These are phyloP conservation scores for Troilus luridus DNA, from an alignment of 2,888 invertebrate genomes.

Conservation along the genomic window DNA sequence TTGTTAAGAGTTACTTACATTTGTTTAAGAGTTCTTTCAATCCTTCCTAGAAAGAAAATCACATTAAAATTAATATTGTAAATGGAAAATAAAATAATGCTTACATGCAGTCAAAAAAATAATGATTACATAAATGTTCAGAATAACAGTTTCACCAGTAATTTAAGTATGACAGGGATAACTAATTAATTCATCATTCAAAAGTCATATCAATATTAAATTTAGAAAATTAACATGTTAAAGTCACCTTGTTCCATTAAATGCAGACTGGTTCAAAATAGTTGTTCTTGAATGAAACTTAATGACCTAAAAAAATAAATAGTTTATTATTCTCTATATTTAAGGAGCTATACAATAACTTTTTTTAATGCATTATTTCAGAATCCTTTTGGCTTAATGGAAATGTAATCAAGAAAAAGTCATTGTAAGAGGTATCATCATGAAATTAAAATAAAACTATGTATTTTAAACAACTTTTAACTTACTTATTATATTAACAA, in stretches of 20 bases:
- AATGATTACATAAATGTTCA: background rate
- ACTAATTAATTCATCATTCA: slow-evolving; percentile 48
- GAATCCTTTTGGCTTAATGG: slow-evolving; percentile 19
- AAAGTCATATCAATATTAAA: background rate
- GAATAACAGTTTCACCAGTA: background rate
- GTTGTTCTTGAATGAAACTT: background rate
- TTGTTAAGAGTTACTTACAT: too few relatives aligned
- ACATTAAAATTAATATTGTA: background rate
- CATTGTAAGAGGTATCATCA: background rate
- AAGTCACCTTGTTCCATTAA: background rate
- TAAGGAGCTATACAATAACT: background rate
- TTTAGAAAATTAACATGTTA: background rate
- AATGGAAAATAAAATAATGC: background rate
- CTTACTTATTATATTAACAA: background rate
- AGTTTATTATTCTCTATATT: background rate
- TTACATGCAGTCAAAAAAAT: background rate
- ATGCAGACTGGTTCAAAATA: background rate
- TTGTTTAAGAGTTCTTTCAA: background rate
- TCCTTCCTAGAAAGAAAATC: background rate
- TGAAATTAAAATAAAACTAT: background rate
- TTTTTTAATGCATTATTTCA: background rate
- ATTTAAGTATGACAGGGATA: slow-evolving; percentile 46
- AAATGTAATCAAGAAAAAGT: background rate
- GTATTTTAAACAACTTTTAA: too few relatives aligned
- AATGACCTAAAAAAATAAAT: background rate